Base-by-base conservation (phyloP, 2,888 invertebrate genomes). In the Formica aserva region DNA sequence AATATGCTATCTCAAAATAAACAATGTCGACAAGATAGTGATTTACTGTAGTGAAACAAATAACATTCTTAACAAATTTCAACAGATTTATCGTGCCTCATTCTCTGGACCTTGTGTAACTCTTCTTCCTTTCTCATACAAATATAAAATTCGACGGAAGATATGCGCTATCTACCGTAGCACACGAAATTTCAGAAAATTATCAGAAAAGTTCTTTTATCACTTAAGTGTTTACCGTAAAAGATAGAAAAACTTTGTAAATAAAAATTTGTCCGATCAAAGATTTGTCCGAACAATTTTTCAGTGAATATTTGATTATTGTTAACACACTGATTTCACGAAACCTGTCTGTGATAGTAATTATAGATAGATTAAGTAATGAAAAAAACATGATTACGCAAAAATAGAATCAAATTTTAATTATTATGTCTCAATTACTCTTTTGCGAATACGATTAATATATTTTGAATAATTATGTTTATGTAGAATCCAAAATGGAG, bases 181-280 rank as follows among this genome's bases (percentile, higher is more conserved):
- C 48, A 67, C 57, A 71, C 15, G 26, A 66, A 63, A 81, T 86
- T 88, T 88, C 65, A 77, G 78, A 84, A 81, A 48, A 52, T 88
- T 85, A 89, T 89, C 88, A 77, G 69, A 71, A 66, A 66, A 65
- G 60, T 75, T 45, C 41, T 82, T 84, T 84, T 89, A 88, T 89
- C 87, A 11, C 60, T 82, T 48, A 38, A 82, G 71, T 89, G 86
- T 89, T 89, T 89, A 82, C 45, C 38, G 29, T 63, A 4, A 65
- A 72, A 62, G 85, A 83, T 87, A 76, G 66, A 83, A 76, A 80
- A 75, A 26, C 63, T 55, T 67, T 11, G 41, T 63, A 41, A 29
- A 63, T 22, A 74, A n/a, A 65, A 26, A 35, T 67, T 29, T 48
- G 45, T 29, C n/a, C 1, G 22, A 35, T 35, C 32, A 6, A 35